phyloP scores from a whole-genome alignment of 2,797 vertebrate species.

The Alauda arvensis region DNA sequence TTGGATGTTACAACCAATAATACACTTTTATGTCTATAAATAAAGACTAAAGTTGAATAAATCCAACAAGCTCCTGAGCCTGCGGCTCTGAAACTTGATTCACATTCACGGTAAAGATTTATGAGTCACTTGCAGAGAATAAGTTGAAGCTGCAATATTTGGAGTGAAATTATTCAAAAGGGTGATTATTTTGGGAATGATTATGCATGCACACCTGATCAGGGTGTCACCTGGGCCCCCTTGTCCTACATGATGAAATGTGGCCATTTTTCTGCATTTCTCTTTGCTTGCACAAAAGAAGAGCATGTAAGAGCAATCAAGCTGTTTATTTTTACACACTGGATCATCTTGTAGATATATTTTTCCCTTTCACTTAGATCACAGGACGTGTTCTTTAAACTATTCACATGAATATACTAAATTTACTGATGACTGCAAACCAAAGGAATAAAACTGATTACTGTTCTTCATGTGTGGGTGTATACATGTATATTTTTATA shows the following conservation, averaged over 20 bases:
- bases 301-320: constrained; percentile 70
- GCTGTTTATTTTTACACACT: constrained; percentile 72
- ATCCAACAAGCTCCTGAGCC: constrained; percentile 92
- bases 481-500: not conserved
- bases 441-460: constrained; percentile 28
- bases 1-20: constrained; percentile 84
- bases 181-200: constrained; percentile 94
- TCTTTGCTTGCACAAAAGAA: constrained; percentile 89
- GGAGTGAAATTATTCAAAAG: constrained; percentile 93
- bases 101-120: constrained; percentile 95
- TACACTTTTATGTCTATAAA: constrained; percentile 91
- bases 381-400: constrained; percentile 36
- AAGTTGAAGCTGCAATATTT: constrained; percentile 92
- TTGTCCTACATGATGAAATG: constrained; percentile 88
- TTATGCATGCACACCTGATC: constrained; percentile 98
- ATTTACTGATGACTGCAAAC: constrained; percentile 49
- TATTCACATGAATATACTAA: constrained; percentile 59
- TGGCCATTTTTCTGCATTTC: constrained; percentile 92
- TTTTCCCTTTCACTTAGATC: constrained; percentile 49
- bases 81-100: constrained; percentile 89
- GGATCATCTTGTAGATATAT: constrained; percentile 47
- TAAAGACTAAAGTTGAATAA: constrained; percentile 90
- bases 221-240: constrained; percentile 87
- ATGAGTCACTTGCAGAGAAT: constrained; percentile 90
- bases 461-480: not conserved